Percentiles rank a stretch among this genome's conserved stretches.
Conservation (phyloP, 2,113 vertebrate species). For the Planiliza haematocheilus region DNA sequence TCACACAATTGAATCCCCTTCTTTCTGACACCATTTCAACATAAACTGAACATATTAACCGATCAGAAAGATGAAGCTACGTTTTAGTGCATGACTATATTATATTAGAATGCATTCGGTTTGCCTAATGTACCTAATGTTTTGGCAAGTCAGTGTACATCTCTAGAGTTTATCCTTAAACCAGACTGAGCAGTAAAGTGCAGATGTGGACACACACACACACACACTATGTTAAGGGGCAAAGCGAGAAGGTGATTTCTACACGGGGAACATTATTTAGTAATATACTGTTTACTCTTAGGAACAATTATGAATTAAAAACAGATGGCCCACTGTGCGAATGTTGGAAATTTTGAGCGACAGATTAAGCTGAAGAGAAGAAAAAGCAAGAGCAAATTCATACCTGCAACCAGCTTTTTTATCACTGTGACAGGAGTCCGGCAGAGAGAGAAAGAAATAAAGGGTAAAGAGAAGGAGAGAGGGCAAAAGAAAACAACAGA, state of each 20-base stretch:
- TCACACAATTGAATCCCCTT: too few species aligned
- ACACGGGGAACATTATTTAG: conserved; percentile 3
- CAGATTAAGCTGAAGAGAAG: conserved; percentile 26
- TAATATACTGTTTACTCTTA: neutral
- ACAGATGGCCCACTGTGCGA: conserved; percentile 1
- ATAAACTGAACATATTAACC: too few species aligned
- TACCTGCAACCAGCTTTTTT: conserved; percentile 84
- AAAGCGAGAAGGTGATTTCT: conserved; percentile 20
- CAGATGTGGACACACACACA: conserved; percentile 25
- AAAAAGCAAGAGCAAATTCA: conserved; percentile 62
- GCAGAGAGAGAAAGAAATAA: conserved; percentile 63
- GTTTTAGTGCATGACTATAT: too few species aligned
- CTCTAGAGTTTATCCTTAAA: conserved; percentile 13
- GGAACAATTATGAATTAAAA: neutral
- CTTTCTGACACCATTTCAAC: too few species aligned
- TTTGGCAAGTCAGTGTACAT: neutral
- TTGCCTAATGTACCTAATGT: too few species aligned
- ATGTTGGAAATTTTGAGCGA: conserved; percentile 23
- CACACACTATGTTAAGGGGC: conserved; percentile 55
- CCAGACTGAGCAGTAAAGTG: neutral
- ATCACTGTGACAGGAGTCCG: conserved; percentile 79
- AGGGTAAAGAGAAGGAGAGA: conserved; percentile 41
- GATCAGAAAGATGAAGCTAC: too few species aligned
- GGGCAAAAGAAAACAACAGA: conserved; percentile 66
- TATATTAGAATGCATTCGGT: too few species aligned